Evolutionary conservation across 2,888 invertebrate genomes (phyloP), one percentile per base, ranked within the genome.

Genomic region (Gymnosoma rotundatum): DNA sequence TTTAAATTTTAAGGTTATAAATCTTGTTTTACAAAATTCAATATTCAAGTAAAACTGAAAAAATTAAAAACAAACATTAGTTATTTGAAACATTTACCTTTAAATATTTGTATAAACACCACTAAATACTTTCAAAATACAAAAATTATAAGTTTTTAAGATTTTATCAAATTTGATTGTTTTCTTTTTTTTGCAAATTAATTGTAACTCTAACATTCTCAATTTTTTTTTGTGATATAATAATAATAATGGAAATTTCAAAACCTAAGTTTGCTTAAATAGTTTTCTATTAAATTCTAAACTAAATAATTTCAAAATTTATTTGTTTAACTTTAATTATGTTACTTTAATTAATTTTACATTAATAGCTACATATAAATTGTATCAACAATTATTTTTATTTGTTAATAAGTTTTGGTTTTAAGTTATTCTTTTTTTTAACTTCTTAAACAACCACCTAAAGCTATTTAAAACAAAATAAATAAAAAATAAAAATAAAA

Each of bases 391-490:
- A 61, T 67, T 76, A 25, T 42, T 50, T 56, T 61, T 60, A 12
- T 58, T 61, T 18, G 20, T 67, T 64, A 63, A 56, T 56, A 72
- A 48, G 25, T 45, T 52, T 66, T 42, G 12, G 12, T 61, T 56
- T 67, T 69, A 56, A 54, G 10, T 42, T 48, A 1, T 56, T 61
- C 50, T 60, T 21, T 70, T 45, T 42, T 52, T 70, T 21, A 25
- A 36, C 36, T 72, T 69, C 16, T 66, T 70, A 42, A 48, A 36
- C 67, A 83, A 83, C 73, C 76, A 83, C 67, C 76, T 80, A 80
- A 73, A 80, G 60, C 72, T 72, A 72, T 73, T 69, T n/a, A 50
- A 67, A 66, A 72, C 64, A 38, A 50, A 50, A 42, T 60, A 66
- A 72, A 64, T 56, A 42, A 42, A 67, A 66, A 72, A 64, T 56